These are phyloP conservation scores for Callitettix versicolor DNA, from an alignment of 1,140 invertebrate genomes.

Conservation along the genomic window DNA sequence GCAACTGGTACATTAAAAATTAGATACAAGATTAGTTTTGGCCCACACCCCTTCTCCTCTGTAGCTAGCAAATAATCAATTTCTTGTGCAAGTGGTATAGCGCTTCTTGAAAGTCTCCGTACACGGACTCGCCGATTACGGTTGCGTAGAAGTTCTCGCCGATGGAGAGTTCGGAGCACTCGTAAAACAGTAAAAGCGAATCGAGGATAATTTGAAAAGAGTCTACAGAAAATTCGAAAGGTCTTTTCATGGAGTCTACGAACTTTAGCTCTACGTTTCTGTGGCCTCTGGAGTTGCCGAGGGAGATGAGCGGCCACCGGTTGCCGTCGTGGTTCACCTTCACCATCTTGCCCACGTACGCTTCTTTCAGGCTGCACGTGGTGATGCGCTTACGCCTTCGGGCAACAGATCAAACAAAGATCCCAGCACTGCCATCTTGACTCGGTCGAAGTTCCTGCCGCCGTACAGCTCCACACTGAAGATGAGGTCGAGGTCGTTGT, in stretches of 20 bases:
- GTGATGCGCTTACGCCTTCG: conserved; percentile 86
- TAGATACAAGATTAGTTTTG: no score
- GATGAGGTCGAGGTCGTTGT: conserved; percentile 97
- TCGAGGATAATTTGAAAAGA: conserved; percentile 98
- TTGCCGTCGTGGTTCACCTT: conserved; percentile 92
- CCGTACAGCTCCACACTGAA: conserved; percentile 86
- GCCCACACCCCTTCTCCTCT: no score
- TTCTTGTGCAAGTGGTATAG: conserved; percentile 89
- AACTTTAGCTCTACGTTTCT: conserved; percentile 97
- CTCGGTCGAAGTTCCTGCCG: conserved; percentile 71
- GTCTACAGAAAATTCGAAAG: conserved; percentile 99
- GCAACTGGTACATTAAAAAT: no score
- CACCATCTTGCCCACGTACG: conserved; percentile 99
- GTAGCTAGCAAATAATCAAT: no score
- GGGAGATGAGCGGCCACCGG: conserved; percentile 93
- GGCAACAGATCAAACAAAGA: conserved; percentile 90
- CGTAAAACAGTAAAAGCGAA: conserved; percentile 88
- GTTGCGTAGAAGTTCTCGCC: conserved; percentile 94
- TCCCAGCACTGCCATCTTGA: conserved; percentile 87
- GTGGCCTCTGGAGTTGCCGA: conserved; percentile 80
- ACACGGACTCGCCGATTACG: conserved; percentile 93
- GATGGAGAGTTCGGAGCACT: conserved; percentile 80
- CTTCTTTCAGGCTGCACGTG: conserved; percentile 89
- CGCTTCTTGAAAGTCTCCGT: conserved; percentile 93
- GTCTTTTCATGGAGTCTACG: conserved; percentile 94